Evolutionary conservation across 2,888 invertebrate species (phyloP).

Genomic region (Diaphora mendica): DNA sequence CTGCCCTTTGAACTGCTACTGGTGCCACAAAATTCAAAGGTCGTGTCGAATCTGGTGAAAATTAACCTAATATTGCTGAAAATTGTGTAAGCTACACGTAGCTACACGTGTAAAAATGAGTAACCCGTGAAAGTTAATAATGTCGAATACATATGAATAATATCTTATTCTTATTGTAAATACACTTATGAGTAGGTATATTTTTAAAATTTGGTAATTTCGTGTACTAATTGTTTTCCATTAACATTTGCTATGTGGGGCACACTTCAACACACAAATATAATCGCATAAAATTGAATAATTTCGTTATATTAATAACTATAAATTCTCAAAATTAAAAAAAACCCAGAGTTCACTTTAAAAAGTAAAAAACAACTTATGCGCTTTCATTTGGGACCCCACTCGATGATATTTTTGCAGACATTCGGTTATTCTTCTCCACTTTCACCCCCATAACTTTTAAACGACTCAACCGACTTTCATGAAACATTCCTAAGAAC

Average conservation of each 20-base stretch:
- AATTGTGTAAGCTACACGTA: constrained; percentile 36
- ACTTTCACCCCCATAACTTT: no score
- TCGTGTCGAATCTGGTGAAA: constrained; percentile 50
- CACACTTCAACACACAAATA: neutral
- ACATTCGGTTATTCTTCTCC: no score
- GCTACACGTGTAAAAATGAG: constrained; percentile 24
- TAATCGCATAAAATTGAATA: neutral
- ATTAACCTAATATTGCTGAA: constrained; percentile 56
- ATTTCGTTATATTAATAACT: neutral
- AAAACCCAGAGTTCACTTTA: no score
- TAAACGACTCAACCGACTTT: no score
- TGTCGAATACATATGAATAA: neutral
- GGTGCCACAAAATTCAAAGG: constrained; percentile 52
- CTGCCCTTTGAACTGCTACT: constrained; percentile 56
- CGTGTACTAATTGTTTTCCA: neutral
- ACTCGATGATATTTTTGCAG: no score
- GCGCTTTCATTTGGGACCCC: no score
- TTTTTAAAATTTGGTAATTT: neutral
- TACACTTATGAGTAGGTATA: neutral
- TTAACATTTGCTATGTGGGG: neutral
- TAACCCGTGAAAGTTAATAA: neutral
- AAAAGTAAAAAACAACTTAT: no score
- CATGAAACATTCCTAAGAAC: no score
- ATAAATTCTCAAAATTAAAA: no score
- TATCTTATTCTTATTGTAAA: neutral